phyloP scores from a whole-genome alignment of 2,113 vertebrate species.

The Turdus rufiventris region DNA sequence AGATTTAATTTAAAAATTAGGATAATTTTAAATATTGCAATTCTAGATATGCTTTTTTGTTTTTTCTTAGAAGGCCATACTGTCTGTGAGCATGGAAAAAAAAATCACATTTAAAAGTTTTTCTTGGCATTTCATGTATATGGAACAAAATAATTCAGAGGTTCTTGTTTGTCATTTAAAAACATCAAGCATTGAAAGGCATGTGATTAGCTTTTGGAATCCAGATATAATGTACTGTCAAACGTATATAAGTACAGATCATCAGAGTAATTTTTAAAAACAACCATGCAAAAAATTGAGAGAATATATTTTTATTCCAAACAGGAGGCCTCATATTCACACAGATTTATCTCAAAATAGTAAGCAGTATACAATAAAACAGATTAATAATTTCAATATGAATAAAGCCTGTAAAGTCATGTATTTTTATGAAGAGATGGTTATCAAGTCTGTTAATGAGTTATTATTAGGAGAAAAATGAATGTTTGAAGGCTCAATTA shows the following conservation, averaged over 20 bases:
- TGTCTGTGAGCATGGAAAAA: neutral
- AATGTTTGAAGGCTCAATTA: neutral
- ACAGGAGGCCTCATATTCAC: neutral
- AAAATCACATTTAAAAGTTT: neutral
- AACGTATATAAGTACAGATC: neutral
- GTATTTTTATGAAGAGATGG: neutral
- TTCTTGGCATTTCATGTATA: neutral
- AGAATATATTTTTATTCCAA: neutral
- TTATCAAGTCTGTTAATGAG: neutral
- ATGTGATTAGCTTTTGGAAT: neutral
- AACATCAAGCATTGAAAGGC: neutral
- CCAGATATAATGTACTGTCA: neutral
- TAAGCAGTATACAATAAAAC: neutral
- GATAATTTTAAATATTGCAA: neutral
- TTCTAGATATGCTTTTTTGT: neutral
- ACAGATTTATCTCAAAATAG: neutral
- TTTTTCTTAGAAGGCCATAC: neutral
- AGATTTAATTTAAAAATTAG: neutral
- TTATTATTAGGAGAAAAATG: neutral
- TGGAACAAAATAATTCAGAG: neutral
- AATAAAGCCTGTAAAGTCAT: neutral
- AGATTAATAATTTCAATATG: neutral
- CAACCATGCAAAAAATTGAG: neutral
- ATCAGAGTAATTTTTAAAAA: neutral
- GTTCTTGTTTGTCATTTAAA: neutral